Base-by-base conservation (phyloP, 2,113 vertebrate genomes). In the Mesitornis unicolor region DNA sequence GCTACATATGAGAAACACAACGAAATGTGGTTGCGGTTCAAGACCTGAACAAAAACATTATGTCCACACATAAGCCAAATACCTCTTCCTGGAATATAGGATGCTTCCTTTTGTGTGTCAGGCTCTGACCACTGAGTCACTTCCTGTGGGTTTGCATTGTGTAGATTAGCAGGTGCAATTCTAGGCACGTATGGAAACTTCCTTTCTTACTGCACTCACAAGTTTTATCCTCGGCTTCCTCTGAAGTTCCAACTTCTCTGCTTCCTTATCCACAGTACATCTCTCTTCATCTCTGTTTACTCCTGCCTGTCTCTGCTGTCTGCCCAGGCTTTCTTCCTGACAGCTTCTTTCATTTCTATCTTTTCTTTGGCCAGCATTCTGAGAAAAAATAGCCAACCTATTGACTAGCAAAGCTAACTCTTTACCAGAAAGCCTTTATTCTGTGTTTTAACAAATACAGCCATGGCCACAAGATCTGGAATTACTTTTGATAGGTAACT, bases 81-180 rank as follows among this genome's bases (percentile, higher is more conserved):
- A 74, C 68, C 85, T 95, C 84, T 97, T 96, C 97, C 83, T 95
- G 95, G 47, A 84, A 74, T 90, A 94, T 93, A 93, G 76, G 93
- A 87, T 96, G 89, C 96, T 98, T 97, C 85, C 97, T 95, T 97
- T 97, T 59, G 84, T 96, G 94, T 95, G 92, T 95, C 93, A 77
- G 95, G 82, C 60, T 75, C 40, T 86, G 91, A 59, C 60, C 89
- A 97, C 95, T 98, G 97, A 98, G 96, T 98, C 96, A 97, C 96
- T 98, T 98, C 98, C 98, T 91, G 65, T 45, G 87, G 87, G 75
- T 81, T 92, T 95, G 93, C 80, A 96, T 94, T 95, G 97, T 96
- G 86, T 92, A 88, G 93, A 90, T 84, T 83, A 97, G 93, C 97
- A 98, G 98, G 98, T 98, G 98, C 95, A 94, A 93, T 94, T 89